phyloP scores from a whole-genome alignment of 92 coral and sea anemone genomes.

The Palythoa grandis region DNA sequence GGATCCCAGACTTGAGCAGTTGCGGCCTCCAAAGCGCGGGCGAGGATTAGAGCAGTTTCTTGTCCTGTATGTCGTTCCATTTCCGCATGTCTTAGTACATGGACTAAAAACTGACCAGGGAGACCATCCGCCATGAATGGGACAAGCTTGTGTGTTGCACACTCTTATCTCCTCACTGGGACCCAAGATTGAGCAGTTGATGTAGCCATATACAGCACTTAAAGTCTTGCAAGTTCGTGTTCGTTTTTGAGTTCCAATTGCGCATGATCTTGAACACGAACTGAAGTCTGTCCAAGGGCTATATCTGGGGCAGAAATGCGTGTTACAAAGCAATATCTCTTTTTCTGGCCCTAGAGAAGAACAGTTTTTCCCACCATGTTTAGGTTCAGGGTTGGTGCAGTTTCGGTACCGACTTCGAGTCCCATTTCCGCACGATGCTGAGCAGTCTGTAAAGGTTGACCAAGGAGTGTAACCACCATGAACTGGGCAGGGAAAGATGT shows the following conservation, averaged over 20 bases:
- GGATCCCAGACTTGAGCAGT: slow-evolving; percentile 70
- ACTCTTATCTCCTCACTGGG: slow-evolving; percentile 24
- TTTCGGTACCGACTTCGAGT: slow-evolving; percentile 54
- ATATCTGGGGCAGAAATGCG: slow-evolving; percentile 41
- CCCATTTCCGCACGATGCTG: slow-evolving; percentile 83
- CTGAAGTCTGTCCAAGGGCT: slow-evolving; percentile 66
- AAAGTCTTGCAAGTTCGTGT: slow-evolving; percentile 59
- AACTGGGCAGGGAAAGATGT: slow-evolving; percentile 76
- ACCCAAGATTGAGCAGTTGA: slow-evolving; percentile 43
- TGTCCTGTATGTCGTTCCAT: slow-evolving; percentile 66
- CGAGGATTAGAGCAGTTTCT: slow-evolving; percentile 77
- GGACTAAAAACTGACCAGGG: slow-evolving; percentile 80
- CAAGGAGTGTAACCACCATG: slow-evolving; percentile 83
- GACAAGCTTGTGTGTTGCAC: slow-evolving; percentile 69
- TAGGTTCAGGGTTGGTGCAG: slow-evolving; percentile 79
- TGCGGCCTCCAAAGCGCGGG: slow-evolving; percentile 67
- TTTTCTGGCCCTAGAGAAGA: slow-evolving; percentile 56
- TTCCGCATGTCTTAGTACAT: slow-evolving; percentile 74
- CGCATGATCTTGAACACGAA: slow-evolving; percentile 78
- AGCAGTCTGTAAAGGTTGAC: slow-evolving; percentile 68
- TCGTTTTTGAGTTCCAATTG: slow-evolving; percentile 66
- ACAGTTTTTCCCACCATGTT: slow-evolving; percentile 80
- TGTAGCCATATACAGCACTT: slow-evolving; percentile 21
- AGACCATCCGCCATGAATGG: slow-evolving; percentile 78
- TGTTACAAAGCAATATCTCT: slow-evolving; percentile 39